Evolutionary conservation across 2,888 invertebrate genomes (phyloP).

Genomic region (Gibbula magus): DNA sequence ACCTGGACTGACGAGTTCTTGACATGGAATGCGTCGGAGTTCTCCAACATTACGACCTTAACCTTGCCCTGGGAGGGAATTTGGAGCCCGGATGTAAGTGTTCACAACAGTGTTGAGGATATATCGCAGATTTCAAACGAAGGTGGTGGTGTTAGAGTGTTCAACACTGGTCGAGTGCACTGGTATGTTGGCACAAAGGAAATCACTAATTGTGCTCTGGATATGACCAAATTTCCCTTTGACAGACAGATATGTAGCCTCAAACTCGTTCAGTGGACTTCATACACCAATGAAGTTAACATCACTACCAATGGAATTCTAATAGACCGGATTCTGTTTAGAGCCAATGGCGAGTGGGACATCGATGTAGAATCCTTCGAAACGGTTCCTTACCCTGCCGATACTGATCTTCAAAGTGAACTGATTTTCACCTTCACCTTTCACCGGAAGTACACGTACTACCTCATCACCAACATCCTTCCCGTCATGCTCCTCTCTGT

Average conservation of each 20-base stretch:
- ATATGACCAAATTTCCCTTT: conserved; percentile 16
- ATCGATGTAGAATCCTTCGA: background rate
- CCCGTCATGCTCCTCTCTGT: conserved; percentile 28
- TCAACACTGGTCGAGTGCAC: background rate
- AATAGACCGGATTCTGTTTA: background rate
- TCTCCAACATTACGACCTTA: background rate
- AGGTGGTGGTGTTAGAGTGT: background rate
- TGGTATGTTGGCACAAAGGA: background rate
- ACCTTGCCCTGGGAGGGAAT: background rate
- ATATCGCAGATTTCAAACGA: background rate
- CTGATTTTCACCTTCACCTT: background rate
- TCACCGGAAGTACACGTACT: background rate
- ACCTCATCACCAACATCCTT: conserved; percentile 27
- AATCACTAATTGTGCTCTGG: background rate
- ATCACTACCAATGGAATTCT: background rate
- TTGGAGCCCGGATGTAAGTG: background rate
- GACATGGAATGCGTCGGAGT: background rate
- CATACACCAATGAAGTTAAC: background rate
- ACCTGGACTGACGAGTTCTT: conserved; percentile 9
- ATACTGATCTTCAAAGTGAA: background rate
- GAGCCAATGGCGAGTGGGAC: conserved; percentile 5
- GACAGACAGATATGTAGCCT: conserved; percentile 11
- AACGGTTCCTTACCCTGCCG: background rate
- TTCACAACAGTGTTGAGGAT: background rate
- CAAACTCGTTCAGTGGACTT: background rate